A percentile compares a stretch with the other conserved stretches of the same genome.
Conservation (phyloP, 2,888 invertebrate species). For the Nudaria mundana region DNA sequence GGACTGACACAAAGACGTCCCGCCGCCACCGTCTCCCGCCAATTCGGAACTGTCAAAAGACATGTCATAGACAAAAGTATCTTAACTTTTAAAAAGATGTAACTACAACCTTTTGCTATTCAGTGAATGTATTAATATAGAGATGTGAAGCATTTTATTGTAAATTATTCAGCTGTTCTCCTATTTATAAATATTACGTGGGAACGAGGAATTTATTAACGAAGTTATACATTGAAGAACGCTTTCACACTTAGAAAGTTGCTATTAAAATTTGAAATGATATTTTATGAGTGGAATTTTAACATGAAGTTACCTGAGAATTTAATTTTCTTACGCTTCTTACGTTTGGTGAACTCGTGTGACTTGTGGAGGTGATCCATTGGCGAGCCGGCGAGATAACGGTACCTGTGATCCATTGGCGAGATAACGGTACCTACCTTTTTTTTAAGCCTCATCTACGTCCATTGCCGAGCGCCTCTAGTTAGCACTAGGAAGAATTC, state of each 20-base stretch:
- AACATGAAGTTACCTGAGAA: too few relatives aligned
- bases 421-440: too few relatives aligned
- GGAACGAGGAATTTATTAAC: conserved; percentile 23
- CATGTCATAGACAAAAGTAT: conserved; percentile 11
- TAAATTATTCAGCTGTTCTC: conserved; percentile 27
- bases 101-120: conserved; percentile 7
- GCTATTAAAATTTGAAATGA: conserved; percentile 1
- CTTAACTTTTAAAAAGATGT: conserved; percentile 12
- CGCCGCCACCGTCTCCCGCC: too few relatives aligned
- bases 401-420: too few relatives aligned
- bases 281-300: too few relatives aligned
- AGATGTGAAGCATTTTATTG: conserved; percentile 20
- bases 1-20: conserved; percentile 27
- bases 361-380: too few relatives aligned
- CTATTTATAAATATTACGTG: conserved; percentile 22
- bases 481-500: too few relatives aligned
- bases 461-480: too few relatives aligned
- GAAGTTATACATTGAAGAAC: conserved; percentile 13
- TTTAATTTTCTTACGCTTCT: too few relatives aligned
- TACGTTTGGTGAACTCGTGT: too few relatives aligned
- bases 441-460: too few relatives aligned
- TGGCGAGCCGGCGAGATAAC: too few relatives aligned
- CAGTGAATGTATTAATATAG: conserved; percentile 7
- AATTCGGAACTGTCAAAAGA: conserved; percentile 28
- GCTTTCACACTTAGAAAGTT: conserved; percentile 24